Percentiles rank a stretch among this genome's conserved stretches.
phyloP scores from a whole-genome alignment of 2,888 invertebrate genomes.

The Alloplasta piceator region DNA sequence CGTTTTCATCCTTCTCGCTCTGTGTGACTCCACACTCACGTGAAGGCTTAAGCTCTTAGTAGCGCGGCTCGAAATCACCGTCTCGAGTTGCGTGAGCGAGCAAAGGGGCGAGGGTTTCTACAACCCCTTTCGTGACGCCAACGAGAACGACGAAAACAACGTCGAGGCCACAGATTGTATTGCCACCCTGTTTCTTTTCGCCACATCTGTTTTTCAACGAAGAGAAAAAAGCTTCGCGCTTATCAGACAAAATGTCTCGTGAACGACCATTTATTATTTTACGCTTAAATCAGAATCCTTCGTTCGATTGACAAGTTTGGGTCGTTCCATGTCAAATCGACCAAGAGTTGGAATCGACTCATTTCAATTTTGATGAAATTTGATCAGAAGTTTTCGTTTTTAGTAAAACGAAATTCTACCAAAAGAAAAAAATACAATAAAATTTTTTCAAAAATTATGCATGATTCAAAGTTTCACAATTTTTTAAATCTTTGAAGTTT shows the following conservation, averaged over 20 bases:
- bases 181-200: conserved; percentile 72
- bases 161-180: conserved; percentile 63
- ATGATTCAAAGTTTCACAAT: too few species aligned
- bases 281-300: conserved; percentile 18
- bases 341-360: too few species aligned
- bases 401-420: too few species aligned
- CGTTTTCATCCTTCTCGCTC: conserved; percentile 57
- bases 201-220: conserved; percentile 53
- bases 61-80: conserved; percentile 76
- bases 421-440: too few species aligned
- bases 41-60: conserved; percentile 65
- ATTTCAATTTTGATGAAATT: too few species aligned
- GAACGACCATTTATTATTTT: not conserved
- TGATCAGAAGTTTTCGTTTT: too few species aligned
- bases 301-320: conserved; percentile 45
- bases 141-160: conserved; percentile 42
- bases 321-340: too few species aligned
- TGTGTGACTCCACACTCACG: conserved; percentile 24
- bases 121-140: conserved; percentile 64
- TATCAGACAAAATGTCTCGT: conserved; percentile 34
- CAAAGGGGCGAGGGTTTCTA: conserved; percentile 61
- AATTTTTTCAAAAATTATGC: too few species aligned
- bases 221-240: conserved; percentile 29
- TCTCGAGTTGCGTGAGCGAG: conserved; percentile 77
- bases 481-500: too few species aligned